phyloP scores from a whole-genome alignment of 2,113 vertebrate species.

The Mesembrinibis cayennensis region DNA sequence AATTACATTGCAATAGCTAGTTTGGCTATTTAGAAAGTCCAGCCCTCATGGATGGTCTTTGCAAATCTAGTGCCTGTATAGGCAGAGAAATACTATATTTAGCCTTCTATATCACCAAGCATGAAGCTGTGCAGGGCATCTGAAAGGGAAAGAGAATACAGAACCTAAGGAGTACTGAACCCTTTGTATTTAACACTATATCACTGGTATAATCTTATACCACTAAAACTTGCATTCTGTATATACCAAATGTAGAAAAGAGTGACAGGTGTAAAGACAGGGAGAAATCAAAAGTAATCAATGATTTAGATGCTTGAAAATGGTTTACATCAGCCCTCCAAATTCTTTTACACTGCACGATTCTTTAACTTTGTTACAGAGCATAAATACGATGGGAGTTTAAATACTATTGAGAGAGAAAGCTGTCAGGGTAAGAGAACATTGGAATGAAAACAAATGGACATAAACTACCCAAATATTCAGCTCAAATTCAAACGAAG shows the following conservation, averaged over 20 bases:
- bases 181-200: not conserved
- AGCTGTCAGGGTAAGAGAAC: not conserved
- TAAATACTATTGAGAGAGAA: not conserved
- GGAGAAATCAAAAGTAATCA: not conserved
- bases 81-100: not conserved
- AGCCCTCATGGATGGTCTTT: not conserved
- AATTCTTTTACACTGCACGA: not conserved
- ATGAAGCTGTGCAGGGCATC: not conserved
- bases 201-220: not conserved
- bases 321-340: not conserved
- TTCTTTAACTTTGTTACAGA: not conserved
- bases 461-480: not conserved
- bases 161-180: not conserved
- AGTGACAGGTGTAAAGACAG: not conserved
- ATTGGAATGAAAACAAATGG: not conserved
- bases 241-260: not conserved
- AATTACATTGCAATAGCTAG: not conserved
- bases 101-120: not conserved
- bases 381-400: not conserved
- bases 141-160: not conserved
- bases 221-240: not conserved
- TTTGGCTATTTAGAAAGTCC: not conserved
- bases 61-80: not conserved
- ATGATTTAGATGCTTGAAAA: not conserved
- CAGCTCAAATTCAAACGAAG: not conserved